These are phyloP conservation scores for Champsocephalus esox DNA, from an alignment of 2,797 vertebrate genomes.

Conservation along the genomic window DNA sequence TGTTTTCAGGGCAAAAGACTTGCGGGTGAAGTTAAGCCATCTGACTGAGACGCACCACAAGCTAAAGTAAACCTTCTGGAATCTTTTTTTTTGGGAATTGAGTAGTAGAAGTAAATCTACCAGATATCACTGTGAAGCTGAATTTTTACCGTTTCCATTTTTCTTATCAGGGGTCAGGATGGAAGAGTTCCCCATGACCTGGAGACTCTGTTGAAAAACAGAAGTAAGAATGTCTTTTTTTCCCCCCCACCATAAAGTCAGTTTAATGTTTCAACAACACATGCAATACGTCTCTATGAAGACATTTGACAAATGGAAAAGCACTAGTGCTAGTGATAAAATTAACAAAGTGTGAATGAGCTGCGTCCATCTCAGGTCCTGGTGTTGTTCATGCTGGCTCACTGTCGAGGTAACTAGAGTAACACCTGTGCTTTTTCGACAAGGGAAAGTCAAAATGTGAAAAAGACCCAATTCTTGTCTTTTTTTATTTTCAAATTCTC, in stretches of 20 bases:
- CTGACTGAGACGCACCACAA: conserved; percentile 78
- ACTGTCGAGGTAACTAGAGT: not conserved
- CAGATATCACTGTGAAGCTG: not conserved
- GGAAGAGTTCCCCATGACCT: conserved; percentile 73
- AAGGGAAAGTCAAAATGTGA: not conserved
- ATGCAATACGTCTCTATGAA: not conserved
- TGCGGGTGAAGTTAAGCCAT: conserved; percentile 81
- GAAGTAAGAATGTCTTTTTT: conserved; percentile 61
- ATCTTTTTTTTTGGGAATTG: not conserved
- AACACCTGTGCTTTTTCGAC: not conserved
- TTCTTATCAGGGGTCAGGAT: conserved; percentile 65
- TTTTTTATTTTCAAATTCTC: too few species aligned
- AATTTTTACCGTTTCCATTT: conserved; percentile 1
- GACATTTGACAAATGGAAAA: too few species aligned
- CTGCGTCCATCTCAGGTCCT: not conserved
- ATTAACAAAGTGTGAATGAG: not conserved
- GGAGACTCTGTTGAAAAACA: conserved; percentile 78
- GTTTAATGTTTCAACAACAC: not conserved
- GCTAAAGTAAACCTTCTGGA: conserved; percentile 68
- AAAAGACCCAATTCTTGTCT: not conserved
- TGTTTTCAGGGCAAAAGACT: conserved; percentile 83
- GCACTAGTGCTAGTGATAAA: too few species aligned
- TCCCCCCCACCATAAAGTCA: not conserved
- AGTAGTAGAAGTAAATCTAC: not conserved
- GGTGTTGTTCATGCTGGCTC: not conserved